A percentile compares a stretch with the other conserved stretches of the same genome.
Evolutionary conservation across 2,113 vertebrate genomes (phyloP).

Genomic region (Sorex araneus): DNA sequence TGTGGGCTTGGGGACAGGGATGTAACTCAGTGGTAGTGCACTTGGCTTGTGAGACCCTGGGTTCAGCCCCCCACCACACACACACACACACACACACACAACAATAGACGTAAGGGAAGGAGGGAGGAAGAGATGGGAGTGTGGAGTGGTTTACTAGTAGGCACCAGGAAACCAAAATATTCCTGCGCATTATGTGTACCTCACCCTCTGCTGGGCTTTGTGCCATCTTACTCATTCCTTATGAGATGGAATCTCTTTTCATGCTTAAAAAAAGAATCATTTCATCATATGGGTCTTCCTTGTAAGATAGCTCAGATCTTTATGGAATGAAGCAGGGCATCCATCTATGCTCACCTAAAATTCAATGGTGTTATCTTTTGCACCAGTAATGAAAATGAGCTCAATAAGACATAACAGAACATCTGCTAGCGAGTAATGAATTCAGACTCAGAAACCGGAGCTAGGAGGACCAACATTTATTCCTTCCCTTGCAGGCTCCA

Average conservation of each 20-base stretch:
- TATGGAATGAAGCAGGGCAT: neutral
- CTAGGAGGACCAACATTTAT: neutral
- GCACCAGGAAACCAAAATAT: neutral
- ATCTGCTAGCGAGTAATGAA: neutral
- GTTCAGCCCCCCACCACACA: too few species aligned
- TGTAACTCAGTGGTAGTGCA: too few species aligned
- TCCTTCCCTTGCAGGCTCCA: neutral
- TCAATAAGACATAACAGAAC: constrained; percentile 14
- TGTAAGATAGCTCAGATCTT: constrained; percentile 11
- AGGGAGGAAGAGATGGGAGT: too few species aligned
- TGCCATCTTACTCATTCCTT: neutral
- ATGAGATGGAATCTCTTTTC: neutral
- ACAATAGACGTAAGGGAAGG: too few species aligned
- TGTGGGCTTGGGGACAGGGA: neutral
- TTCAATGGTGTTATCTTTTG: neutral
- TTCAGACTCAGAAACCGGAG: neutral
- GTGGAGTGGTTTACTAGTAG: neutral
- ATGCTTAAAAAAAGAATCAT: neutral
- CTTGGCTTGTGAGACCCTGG: too few species aligned
- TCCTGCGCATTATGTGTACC: neutral
- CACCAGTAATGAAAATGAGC: constrained; percentile 8
- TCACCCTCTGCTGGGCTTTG: too few species aligned
- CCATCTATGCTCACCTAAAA: neutral
- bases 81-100: too few species aligned
- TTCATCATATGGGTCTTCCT: neutral